Evolutionary conservation across 2,888 invertebrate species (phyloP).

Genomic region (Papilio elwesi): DNA sequence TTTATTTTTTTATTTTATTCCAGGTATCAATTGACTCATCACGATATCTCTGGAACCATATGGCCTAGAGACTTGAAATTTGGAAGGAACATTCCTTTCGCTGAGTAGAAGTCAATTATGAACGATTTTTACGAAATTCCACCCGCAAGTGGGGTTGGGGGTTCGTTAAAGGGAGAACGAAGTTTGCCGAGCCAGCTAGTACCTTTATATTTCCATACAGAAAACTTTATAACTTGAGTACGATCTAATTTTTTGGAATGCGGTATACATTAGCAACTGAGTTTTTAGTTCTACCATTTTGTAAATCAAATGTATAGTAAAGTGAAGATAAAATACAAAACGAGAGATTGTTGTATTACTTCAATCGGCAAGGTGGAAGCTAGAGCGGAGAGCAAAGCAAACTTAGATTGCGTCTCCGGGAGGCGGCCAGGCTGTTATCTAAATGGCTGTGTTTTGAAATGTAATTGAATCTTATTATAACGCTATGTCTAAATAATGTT

Average conservation of each 20-base stretch:
- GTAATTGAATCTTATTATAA: slow-evolving; percentile 33
- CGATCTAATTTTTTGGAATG: not conserved
- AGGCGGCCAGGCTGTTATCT: slow-evolving; percentile 54
- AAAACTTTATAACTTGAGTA: no score
- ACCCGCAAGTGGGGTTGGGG: no score
- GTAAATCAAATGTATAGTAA: slow-evolving; percentile 21
- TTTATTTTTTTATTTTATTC: no score
- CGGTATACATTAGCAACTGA: not conserved
- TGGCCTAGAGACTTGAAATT: no score
- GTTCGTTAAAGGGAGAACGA: no score
- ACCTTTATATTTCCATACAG: no score
- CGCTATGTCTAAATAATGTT: not conserved
- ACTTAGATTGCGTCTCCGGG: slow-evolving; percentile 58
- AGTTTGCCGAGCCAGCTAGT: no score
- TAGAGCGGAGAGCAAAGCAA: slow-evolving; percentile 57
- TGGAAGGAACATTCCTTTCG: no score
- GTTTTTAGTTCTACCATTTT: not conserved
- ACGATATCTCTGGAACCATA: no score
- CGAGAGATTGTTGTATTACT: slow-evolving; percentile 49
- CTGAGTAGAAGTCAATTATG: no score
- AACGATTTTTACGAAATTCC: no score
- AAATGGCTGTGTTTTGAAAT: slow-evolving; percentile 50
- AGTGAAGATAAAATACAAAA: slow-evolving; percentile 48
- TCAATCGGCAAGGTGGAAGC: slow-evolving; percentile 57
- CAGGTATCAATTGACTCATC: no score